phyloP scores from a whole-genome alignment of 2,888 invertebrate genomes.

The Mythimna ferrago region DNA sequence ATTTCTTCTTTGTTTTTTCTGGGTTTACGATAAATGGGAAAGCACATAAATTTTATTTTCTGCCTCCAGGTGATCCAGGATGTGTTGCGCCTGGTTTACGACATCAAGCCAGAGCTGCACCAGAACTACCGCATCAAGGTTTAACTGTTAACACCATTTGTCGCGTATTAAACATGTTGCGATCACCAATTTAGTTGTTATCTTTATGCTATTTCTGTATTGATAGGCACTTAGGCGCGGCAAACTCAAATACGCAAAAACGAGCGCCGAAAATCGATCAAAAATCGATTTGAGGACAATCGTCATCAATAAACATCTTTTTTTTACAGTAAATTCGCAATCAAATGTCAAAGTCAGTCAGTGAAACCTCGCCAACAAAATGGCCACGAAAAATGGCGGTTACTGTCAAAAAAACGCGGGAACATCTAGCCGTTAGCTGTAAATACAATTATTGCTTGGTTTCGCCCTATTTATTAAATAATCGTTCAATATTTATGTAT shows the following conservation, averaged over 20 bases:
- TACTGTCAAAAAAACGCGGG: slow-evolving; percentile 57
- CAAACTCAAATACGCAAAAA: slow-evolving; percentile 52
- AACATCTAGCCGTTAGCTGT: slow-evolving; percentile 74
- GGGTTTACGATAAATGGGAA: not conserved
- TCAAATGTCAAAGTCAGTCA: slow-evolving; percentile 20
- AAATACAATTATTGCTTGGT: slow-evolving; percentile 75
- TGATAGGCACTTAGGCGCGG: slow-evolving; percentile 67
- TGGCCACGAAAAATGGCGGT: slow-evolving; percentile 15
- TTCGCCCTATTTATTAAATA: slow-evolving; percentile 67
- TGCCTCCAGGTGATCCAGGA: slow-evolving; percentile 93
- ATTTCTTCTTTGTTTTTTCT: too few relatives aligned
- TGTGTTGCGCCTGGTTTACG: slow-evolving; percentile 96
- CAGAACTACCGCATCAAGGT: slow-evolving; percentile 93
- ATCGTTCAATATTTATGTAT: slow-evolving; percentile 64
- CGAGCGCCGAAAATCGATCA: slow-evolving; percentile 24
- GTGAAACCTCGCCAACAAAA: slow-evolving; percentile 6
- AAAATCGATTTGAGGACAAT: slow-evolving; percentile 59
- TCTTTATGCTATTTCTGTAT: slow-evolving; percentile 70
- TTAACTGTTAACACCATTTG: slow-evolving; percentile 53
- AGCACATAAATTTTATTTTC: not conserved
- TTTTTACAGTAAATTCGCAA: slow-evolving; percentile 49
- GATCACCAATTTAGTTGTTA: slow-evolving; percentile 75
- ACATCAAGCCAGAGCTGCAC: slow-evolving; percentile 98
- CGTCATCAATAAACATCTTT: slow-evolving; percentile 40
- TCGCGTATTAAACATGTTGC: slow-evolving; percentile 68